phyloP scores from a whole-genome alignment of 2,113 vertebrate genomes.

The Istiophorus platypterus region DNA sequence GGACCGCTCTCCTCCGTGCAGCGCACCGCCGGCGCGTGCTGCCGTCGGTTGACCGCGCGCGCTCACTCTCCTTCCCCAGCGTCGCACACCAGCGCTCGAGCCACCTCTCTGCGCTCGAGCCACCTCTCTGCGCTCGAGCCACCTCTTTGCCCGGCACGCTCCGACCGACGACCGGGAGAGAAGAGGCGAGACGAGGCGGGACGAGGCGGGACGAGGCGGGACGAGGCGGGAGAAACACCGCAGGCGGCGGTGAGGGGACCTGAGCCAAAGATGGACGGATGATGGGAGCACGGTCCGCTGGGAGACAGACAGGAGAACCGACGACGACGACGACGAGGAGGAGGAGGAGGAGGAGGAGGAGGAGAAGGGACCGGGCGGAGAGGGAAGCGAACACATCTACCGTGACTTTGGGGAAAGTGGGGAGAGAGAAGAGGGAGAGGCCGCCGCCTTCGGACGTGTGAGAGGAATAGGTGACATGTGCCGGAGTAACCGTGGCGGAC shows the following conservation, averaged over 20 bases:
- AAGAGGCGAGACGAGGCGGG: neutral
- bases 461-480: slow-evolving; percentile 27
- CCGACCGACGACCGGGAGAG: neutral
- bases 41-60: slow-evolving; percentile 30
- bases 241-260: neutral
- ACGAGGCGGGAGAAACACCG: neutral
- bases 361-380: slow-evolving; percentile 26
- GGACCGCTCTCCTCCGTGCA: neutral
- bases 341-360: slow-evolving; percentile 4
- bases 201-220: neutral
- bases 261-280: slow-evolving; percentile 31
- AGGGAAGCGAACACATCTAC: slow-evolving; percentile 48
- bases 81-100: slow-evolving; percentile 27
- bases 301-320: slow-evolving; percentile 45
- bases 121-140: slow-evolving; percentile 7
- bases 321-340: slow-evolving; percentile 42
- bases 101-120: neutral
- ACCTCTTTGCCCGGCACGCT: neutral
- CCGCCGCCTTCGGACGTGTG: neutral
- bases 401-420: slow-evolving; percentile 54
- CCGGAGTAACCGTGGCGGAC: slow-evolving; percentile 40
- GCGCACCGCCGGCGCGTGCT: slow-evolving; percentile 27
- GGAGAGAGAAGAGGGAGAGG: slow-evolving; percentile 3
- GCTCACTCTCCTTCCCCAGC: slow-evolving; percentile 4
- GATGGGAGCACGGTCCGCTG: slow-evolving; percentile 37